Evolutionary conservation across 2,113 vertebrate genomes (phyloP).

Genomic region (Proteles cristata): DNA sequence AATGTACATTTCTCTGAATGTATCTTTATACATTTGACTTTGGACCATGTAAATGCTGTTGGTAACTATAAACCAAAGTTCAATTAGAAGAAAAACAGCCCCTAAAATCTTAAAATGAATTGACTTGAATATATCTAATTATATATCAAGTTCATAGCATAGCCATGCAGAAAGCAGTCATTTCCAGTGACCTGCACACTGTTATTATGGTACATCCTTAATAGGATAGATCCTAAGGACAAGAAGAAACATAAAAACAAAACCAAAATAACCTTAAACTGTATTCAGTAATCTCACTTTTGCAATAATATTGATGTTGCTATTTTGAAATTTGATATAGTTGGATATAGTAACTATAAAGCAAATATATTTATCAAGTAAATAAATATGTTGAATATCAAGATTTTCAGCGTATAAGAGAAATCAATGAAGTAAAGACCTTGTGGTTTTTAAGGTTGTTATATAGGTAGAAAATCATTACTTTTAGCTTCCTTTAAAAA

Average conservation of each 20-base stretch:
- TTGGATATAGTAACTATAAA: background rate
- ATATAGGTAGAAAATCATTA: background rate
- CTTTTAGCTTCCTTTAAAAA: background rate
- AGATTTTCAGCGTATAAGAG: constrained; percentile 7
- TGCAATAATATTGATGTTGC: background rate
- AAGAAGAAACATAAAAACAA: background rate
- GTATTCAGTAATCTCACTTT: background rate
- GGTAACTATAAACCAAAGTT: background rate
- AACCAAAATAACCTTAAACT: background rate
- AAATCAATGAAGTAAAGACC: background rate
- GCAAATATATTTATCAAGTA: background rate
- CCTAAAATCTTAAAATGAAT: background rate
- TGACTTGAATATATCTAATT: background rate
- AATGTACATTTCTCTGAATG: background rate
- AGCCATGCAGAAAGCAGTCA: background rate
- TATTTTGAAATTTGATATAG: constrained; percentile 41
- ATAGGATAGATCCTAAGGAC: background rate
- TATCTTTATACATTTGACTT: background rate
- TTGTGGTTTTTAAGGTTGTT: background rate
- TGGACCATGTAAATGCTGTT: constrained; percentile 1
- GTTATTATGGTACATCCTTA: background rate
- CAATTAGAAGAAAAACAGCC: background rate
- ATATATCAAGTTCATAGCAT: background rate
- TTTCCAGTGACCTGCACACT: background rate
- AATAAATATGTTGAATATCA: background rate